phyloP scores from a whole-genome alignment of 2,888 invertebrate species.

The Apamea crenata region DNA sequence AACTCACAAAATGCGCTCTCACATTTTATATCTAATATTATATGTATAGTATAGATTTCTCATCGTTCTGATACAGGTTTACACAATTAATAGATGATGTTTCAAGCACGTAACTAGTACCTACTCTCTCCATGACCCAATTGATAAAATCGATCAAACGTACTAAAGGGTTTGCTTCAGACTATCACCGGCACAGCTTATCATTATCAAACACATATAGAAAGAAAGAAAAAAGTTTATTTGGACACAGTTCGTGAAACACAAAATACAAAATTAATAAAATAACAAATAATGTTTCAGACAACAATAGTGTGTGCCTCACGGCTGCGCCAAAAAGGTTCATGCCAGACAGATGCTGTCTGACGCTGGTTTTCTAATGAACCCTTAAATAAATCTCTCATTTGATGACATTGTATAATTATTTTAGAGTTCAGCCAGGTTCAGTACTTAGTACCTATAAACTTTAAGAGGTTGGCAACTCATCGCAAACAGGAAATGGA shows the following conservation, averaged over 20 bases:
- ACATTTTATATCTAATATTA: background rate
- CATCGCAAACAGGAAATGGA: background rate
- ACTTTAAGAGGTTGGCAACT: background rate
- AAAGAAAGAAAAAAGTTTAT: too few relatives aligned
- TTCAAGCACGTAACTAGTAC: background rate
- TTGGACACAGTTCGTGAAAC: too few relatives aligned
- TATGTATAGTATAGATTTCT: too few relatives aligned
- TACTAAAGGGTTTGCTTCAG: background rate
- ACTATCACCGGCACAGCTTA: background rate
- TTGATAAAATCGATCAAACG: conserved; percentile 24
- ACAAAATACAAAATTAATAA: too few relatives aligned
- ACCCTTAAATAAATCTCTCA: too few relatives aligned
- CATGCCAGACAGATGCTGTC: too few relatives aligned
- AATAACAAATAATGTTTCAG: too few relatives aligned
- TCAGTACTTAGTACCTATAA: background rate
- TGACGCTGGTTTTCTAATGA: too few relatives aligned
- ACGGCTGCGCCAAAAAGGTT: too few relatives aligned
- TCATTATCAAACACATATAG: background rate
- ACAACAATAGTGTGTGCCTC: too few relatives aligned
- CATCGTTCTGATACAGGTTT: background rate
- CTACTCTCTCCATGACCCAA: conserved; percentile 27
- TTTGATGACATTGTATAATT: background rate
- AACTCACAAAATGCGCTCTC: background rate
- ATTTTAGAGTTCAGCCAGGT: background rate
- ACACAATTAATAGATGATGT: background rate